Evolutionary conservation across 1,140 invertebrate genomes (phyloP).

Genomic region (Cataglyphis hispanica): DNA sequence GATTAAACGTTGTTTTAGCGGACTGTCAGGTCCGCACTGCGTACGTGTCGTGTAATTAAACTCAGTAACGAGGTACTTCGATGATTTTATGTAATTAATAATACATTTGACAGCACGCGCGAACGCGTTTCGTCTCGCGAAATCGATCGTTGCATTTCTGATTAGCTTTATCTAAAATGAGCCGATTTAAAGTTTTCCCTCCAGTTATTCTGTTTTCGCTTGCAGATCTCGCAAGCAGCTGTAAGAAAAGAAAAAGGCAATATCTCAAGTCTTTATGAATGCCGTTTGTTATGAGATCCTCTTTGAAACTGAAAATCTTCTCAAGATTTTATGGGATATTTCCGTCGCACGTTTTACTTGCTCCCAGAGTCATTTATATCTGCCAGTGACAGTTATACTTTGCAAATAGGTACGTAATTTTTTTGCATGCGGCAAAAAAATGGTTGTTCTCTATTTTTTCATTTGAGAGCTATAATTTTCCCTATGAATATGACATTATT

Average conservation of each 20-base stretch:
- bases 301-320: constrained; percentile 57
- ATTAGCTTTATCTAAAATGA: constrained; percentile 1
- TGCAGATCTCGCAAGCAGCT: constrained; percentile 16
- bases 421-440: constrained; percentile 24
- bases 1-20: constrained; percentile 47
- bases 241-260: constrained; percentile 21
- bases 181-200: constrained; percentile 7
- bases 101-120: constrained; percentile 14
- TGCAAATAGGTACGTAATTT: constrained; percentile 56
- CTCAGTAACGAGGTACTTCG: constrained; percentile 52
- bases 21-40: constrained; percentile 40
- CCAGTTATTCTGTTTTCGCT: neutral
- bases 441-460: neutral
- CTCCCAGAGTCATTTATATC: constrained; percentile 37
- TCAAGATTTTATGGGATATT: constrained; percentile 54
- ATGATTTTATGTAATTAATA: constrained; percentile 56
- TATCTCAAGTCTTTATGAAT: constrained; percentile 58
- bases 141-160: constrained; percentile 44
- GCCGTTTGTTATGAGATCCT: constrained; percentile 41
- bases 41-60: constrained; percentile 49
- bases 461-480: neutral
- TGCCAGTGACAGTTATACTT: constrained; percentile 52
- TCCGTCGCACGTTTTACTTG: constrained; percentile 23
- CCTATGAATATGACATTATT: neutral
- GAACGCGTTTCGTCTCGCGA: neutral